These are phyloP conservation scores for Torymus aiolomorphi DNA, from an alignment of 2,888 invertebrate genomes.

Conservation along the genomic window DNA sequence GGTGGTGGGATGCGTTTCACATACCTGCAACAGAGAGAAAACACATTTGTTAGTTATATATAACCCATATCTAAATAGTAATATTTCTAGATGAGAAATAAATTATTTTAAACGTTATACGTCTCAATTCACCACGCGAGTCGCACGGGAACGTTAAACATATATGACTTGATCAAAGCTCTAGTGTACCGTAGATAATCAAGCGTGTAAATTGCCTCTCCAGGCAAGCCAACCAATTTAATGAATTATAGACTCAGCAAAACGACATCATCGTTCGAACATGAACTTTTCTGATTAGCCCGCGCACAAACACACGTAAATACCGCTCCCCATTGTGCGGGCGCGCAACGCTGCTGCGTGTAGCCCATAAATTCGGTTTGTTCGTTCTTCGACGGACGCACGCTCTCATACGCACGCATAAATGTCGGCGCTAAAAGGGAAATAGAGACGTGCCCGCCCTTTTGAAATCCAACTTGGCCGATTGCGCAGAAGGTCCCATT, in stretches of 20 bases:
- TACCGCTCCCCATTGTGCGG: constrained; percentile 1
- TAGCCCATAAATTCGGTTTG: no score
- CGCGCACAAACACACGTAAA: constrained; percentile 26
- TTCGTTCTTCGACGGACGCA: no score
- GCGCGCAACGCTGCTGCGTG: not conserved
- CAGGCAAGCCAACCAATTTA: not conserved
- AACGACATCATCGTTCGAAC: not conserved
- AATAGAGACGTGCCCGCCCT: constrained; percentile 40
- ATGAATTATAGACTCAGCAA: not conserved
- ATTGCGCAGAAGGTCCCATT: constrained; percentile 18
- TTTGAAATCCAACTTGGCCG: constrained; percentile 29
- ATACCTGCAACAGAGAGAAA: constrained; percentile 60
- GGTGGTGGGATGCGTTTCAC: constrained; percentile 26
- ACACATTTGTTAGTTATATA: constrained; percentile 30
- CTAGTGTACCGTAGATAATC: no score
- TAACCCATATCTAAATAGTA: no score
- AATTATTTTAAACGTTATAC: no score
- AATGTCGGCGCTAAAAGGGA: constrained; percentile 10
- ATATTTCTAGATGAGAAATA: no score
- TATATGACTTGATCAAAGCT: no score
- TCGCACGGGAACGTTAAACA: no score
- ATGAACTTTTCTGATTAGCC: constrained; percentile 9
- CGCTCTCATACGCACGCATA: no score
- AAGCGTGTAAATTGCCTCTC: no score
- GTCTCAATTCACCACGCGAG: no score